phyloP scores from a whole-genome alignment of 2,888 invertebrate genomes.

The Asteroscopus sphinx region DNA sequence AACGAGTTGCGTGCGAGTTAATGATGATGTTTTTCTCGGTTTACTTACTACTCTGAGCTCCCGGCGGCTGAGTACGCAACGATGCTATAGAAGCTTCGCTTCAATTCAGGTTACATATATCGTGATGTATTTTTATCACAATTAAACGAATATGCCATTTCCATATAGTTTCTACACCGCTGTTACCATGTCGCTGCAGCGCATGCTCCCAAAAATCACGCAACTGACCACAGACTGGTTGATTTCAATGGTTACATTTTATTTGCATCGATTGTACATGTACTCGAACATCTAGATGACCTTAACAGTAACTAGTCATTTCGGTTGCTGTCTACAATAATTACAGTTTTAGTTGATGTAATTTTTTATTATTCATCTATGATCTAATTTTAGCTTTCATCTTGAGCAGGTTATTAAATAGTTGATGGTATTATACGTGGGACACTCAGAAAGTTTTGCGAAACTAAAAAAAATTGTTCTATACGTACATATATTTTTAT shows the following conservation, averaged over 20 bases:
- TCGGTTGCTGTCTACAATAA: slow-evolving; percentile 23
- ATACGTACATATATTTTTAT: no score
- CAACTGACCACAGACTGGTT: slow-evolving; percentile 77
- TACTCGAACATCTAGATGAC: slow-evolving; percentile 54
- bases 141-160: slow-evolving; percentile 29
- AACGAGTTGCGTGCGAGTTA: no score
- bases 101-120: no score
- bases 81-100: no score
- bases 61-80: no score
- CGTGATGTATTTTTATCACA: no score
- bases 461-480: no score
- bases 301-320: slow-evolving; percentile 61
- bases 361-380: not conserved
- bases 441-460: no score
- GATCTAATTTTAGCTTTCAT: not conserved
- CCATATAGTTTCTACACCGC: slow-evolving; percentile 60
- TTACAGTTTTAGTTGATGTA: not conserved
- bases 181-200: slow-evolving; percentile 68
- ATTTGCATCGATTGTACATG: slow-evolving; percentile 61
- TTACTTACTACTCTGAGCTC: no score
- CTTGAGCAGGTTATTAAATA: not conserved
- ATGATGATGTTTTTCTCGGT: no score
- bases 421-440: no score
- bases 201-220: slow-evolving; percentile 74
- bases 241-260: slow-evolving; percentile 74